A percentile compares a stretch with the other conserved stretches of the same genome.
These are phyloP conservation scores for Platypus cylindrus DNA, from an alignment of 2,888 invertebrate genomes.

Conservation along the genomic window DNA sequence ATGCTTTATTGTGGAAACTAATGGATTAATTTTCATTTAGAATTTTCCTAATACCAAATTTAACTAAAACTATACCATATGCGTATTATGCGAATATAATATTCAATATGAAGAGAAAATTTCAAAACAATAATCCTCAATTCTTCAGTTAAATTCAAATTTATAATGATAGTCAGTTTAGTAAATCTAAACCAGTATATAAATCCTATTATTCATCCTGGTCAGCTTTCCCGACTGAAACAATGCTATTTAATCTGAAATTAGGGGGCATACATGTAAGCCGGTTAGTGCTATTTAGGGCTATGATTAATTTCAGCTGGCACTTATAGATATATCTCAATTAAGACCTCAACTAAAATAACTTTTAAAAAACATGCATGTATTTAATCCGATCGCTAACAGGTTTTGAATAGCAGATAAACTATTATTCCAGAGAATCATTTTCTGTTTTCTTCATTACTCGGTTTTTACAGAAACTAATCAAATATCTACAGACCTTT, in stretches of 20 bases:
- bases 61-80: no score
- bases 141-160: constrained; percentile 2
- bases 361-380: constrained; percentile 1
- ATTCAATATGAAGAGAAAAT: neutral
- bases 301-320: constrained; percentile 12
- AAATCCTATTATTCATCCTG: constrained; percentile 6
- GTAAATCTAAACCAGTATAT: constrained; percentile 7
- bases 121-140: neutral
- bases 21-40: no score
- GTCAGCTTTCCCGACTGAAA: constrained; percentile 7
- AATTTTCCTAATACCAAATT: no score
- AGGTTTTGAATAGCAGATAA: no score
- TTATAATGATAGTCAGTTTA: constrained; percentile 6
- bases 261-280: constrained; percentile 9
- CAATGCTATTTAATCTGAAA: constrained; percentile 11
- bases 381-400: no score
- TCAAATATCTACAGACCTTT: no score
- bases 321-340: constrained; percentile 5
- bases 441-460: no score
- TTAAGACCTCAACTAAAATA: constrained; percentile 9
- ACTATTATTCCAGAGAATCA: no score
- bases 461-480: no score
- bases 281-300: constrained; percentile 8
- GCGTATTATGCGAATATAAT: no score
- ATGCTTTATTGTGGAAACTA: no score